Evolutionary conservation across 2,888 invertebrate species (phyloP), one percentile per base, ranked within the genome.

Genomic region (Microctonus aethiopoides): DNA sequence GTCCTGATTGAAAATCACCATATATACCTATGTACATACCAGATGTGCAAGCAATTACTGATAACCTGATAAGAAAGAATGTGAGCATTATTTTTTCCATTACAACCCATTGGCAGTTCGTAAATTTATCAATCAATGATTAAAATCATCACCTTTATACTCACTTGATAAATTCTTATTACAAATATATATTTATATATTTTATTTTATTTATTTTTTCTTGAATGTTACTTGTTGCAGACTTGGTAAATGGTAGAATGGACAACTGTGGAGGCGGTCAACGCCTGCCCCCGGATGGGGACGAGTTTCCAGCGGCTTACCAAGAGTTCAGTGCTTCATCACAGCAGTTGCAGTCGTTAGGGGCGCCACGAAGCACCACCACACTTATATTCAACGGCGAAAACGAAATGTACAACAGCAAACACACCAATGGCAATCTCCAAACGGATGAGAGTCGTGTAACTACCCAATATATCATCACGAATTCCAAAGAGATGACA

Each of bases 271-370:
- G 90, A 76, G 89, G 90, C 77, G 91, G 91, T 82, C 92, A 92
- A 62, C 89, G 94, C 79, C 92, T 93, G 84, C 94, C 94, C 76
- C 94, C 94, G 54, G 94, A 94, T 86, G 94, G 94, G 79, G 93
- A 94, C 86, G 94, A 94, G 86, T 94, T 94, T 84, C 94, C 94
- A 67, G 88, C 89, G 59, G 92, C 91, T 78, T 91, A 90, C 78
- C 88, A 91, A 78, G 93, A 93, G 83, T 86, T 83, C 73, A 80
- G 74, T 61, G 74, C 72, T 26, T 88, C 88, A 79, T 84, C 88
- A 74, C 87, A 75, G 68, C 79, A 76, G 84, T 87, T 73, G 81
- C 87, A 69, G 84, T 74, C 70, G 68, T 74, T 76, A 80, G 78
- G 79, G 76, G 72, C 79, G 77, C 74, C 71, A 73, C 72, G 74